These are phyloP conservation scores for Anoura caudifer DNA, from an alignment of 2,113 vertebrate genomes.

Conservation along the genomic window DNA sequence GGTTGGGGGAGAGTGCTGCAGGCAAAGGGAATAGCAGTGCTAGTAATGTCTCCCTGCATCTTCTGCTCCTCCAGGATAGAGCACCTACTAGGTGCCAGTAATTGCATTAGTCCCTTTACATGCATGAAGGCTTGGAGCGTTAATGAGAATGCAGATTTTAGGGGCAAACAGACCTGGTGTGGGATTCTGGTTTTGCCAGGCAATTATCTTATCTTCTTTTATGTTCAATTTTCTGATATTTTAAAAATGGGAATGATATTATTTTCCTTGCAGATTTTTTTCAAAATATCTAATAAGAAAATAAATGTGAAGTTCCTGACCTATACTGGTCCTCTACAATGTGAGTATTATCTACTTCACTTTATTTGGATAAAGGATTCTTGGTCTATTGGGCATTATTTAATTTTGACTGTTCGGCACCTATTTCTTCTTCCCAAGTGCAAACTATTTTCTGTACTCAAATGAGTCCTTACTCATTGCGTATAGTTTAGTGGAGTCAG, in stretches of 20 bases:
- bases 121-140: neutral
- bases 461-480: neutral
- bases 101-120: neutral
- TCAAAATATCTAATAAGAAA: neutral
- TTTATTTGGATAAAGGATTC: neutral
- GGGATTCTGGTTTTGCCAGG: neutral
- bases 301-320: neutral
- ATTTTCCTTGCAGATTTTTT: neutral
- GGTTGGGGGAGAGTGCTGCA: neutral
- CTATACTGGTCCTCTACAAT: neutral
- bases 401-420: neutral
- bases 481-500: neutral
- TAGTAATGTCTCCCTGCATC: neutral
- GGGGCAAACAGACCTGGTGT: neutral
- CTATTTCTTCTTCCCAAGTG: neutral
- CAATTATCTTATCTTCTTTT: neutral
- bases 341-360: neutral
- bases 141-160: neutral
- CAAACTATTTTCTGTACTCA: constrained; percentile 4
- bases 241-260: neutral
- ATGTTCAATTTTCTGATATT: constrained; percentile 10
- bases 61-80: neutral
- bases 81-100: neutral
- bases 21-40: neutral
- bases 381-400: neutral